Conservation (phyloP, 1,140 invertebrate genomes). For the Ptiloglossa arizonensis region DNA sequence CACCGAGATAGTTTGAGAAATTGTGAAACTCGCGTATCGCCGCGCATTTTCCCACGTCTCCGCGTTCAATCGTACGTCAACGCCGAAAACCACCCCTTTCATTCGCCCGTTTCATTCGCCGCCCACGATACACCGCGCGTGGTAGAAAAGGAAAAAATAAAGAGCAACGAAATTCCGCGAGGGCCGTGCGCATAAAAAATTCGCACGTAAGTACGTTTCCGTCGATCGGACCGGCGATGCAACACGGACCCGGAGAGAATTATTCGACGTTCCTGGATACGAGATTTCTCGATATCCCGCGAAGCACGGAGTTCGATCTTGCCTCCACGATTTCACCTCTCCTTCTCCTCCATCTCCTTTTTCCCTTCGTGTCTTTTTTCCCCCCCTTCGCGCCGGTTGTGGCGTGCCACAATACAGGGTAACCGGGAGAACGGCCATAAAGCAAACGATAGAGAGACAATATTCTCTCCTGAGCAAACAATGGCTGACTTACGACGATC, state of each 20-base stretch:
- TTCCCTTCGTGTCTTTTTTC: slow-evolving; percentile 6
- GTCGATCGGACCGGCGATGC: slow-evolving; percentile 13
- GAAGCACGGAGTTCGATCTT: slow-evolving; percentile 48
- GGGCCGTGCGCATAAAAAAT: slow-evolving; percentile 15
- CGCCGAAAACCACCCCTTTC: background rate
- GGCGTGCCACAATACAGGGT: slow-evolving; percentile 46
- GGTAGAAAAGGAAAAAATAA: background rate
- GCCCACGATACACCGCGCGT: background rate
- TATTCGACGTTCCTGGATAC: slow-evolving; percentile 33
- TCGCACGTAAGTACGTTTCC: slow-evolving; percentile 31
- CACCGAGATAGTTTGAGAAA: too few relatives aligned
- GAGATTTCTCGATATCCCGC: slow-evolving; percentile 48
- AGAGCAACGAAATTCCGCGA: background rate
- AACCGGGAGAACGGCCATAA: slow-evolving; percentile 56
- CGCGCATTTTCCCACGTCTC: too few relatives aligned
- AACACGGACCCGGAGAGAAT: slow-evolving; percentile 28
- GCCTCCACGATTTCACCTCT: slow-evolving; percentile 48
- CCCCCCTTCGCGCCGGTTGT: background rate
- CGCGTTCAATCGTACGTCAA: background rate
- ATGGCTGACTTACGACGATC: slow-evolving; percentile 65
- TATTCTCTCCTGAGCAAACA: slow-evolving; percentile 64
- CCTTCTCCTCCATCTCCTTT: slow-evolving; percentile 9
- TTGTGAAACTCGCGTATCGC: too few relatives aligned
- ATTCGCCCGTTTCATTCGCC: background rate
- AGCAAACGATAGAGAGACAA: slow-evolving; percentile 65